Conservation (phyloP, 2,888 invertebrate genomes). For the Eristalis intricaria region DNA sequence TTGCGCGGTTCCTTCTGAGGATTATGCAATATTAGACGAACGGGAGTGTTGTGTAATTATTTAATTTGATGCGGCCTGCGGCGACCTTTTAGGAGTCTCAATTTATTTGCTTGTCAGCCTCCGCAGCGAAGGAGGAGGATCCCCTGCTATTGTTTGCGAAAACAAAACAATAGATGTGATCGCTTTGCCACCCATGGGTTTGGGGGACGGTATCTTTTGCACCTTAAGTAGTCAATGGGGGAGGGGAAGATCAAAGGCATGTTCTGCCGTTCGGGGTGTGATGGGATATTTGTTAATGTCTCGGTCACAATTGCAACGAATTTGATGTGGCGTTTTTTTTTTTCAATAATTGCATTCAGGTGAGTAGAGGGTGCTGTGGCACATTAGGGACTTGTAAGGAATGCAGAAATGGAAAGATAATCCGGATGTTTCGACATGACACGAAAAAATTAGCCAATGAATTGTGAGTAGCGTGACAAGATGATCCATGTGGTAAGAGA, state of each 20-base stretch:
- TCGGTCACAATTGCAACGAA: background rate
- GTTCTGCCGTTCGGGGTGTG: background rate
- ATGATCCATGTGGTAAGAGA: no score
- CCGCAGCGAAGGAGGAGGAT: background rate
- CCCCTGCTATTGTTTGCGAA: slow-evolving; percentile 53
- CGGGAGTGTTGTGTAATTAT: slow-evolving; percentile 38
- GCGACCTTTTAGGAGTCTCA: slow-evolving; percentile 45
- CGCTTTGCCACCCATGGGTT: slow-evolving; percentile 54
- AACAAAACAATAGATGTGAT: slow-evolving; percentile 48
- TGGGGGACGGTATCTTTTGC: slow-evolving; percentile 1
- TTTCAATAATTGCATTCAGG: background rate
- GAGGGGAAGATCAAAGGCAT: slow-evolving; percentile 32
- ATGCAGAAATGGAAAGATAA: background rate
- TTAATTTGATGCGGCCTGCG: slow-evolving; percentile 27
- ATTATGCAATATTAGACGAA: slow-evolving; percentile 56
- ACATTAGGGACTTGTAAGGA: no score
- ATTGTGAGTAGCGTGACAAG: no score
- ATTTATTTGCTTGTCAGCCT: slow-evolving; percentile 31
- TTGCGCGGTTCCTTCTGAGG: slow-evolving; percentile 2
- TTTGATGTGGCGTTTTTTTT: background rate
- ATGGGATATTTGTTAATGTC: background rate
- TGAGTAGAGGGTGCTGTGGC: background rate
- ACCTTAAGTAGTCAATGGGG: slow-evolving; percentile 46
- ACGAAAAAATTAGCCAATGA: background rate
- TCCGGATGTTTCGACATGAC: background rate